A percentile compares a stretch with the other conserved stretches of the same genome.
phyloP scores from a whole-genome alignment of 2,888 invertebrate genomes.

The Ophion slaviceki region DNA sequence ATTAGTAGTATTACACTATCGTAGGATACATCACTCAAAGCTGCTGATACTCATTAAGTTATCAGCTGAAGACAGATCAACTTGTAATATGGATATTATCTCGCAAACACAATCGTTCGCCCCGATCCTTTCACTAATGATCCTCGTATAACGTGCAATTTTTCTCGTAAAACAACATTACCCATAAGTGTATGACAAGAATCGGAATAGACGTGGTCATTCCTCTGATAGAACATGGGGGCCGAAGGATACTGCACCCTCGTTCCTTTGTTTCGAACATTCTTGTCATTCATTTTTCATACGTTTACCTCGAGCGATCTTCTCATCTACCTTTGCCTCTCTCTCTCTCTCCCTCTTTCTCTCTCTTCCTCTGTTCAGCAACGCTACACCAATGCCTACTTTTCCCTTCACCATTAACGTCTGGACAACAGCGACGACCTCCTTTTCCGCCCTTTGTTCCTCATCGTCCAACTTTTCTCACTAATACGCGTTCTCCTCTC shows the following conservation, averaged over 20 bases:
- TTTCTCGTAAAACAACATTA: slow-evolving; percentile 38
- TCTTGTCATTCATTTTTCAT: slow-evolving; percentile 80
- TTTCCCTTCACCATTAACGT: slow-evolving; percentile 60
- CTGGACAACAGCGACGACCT: slow-evolving; percentile 66
- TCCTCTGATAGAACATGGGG: slow-evolving; percentile 10
- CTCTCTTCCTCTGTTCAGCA: not conserved
- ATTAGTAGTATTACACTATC: slow-evolving; percentile 32
- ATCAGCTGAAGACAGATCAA: slow-evolving; percentile 51
- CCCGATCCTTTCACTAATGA: slow-evolving; percentile 47
- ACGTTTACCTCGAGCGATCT: slow-evolving; percentile 70
- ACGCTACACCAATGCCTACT: slow-evolving; percentile 44
- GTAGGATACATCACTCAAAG: slow-evolving; percentile 11
- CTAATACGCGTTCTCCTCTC: slow-evolving; percentile 53
- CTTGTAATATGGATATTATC: slow-evolving; percentile 36
- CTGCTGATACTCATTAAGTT: slow-evolving; percentile 50
- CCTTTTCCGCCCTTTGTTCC: slow-evolving; percentile 80
- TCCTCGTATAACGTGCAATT: slow-evolving; percentile 55
- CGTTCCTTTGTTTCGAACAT: slow-evolving; percentile 75
- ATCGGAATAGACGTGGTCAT: slow-evolving; percentile 22
- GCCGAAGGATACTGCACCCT: slow-evolving; percentile 69
- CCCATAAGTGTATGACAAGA: not conserved
- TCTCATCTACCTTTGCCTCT: slow-evolving; percentile 31
- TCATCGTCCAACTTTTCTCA: slow-evolving; percentile 77
- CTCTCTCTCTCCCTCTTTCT: not conserved
- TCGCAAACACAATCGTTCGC: slow-evolving; percentile 38